These are phyloP conservation scores for Cheilosia impressa DNA, from an alignment of 2,888 invertebrate genomes.

Conservation along the genomic window DNA sequence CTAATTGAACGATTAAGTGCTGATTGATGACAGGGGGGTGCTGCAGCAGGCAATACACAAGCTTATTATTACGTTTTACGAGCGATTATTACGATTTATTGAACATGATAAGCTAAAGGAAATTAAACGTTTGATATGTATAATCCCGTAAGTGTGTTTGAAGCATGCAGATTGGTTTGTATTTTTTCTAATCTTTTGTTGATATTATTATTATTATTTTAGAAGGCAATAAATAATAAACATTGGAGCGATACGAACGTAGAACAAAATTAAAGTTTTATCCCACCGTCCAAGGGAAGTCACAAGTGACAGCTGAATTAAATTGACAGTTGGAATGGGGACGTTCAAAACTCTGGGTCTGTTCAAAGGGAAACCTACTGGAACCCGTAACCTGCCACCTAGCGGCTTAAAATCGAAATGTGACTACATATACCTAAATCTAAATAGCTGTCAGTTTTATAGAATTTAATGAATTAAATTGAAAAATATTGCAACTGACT, in stretches of 20 bases:
- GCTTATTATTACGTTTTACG: constrained; percentile 31
- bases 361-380: too few relatives aligned
- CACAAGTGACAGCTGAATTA: background rate
- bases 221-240: constrained; percentile 13
- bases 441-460: too few relatives aligned
- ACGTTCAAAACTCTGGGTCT: background rate
- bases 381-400: too few relatives aligned
- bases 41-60: background rate
- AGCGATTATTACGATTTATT: constrained; percentile 34
- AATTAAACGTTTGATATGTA: background rate
- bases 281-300: background rate
- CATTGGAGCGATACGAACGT: background rate
- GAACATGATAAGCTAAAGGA: constrained; percentile 25
- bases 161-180: background rate
- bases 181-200: background rate
- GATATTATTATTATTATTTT: background rate
- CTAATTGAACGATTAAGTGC: background rate
- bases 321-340: background rate
- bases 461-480: too few relatives aligned
- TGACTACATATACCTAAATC: too few relatives aligned
- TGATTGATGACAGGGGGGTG: background rate
- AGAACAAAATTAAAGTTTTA: constrained; percentile 1
- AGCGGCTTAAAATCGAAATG: too few relatives aligned
- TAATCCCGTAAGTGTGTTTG: background rate
- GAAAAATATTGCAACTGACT: too few relatives aligned